Percentiles rank a stretch among this genome's conserved stretches.
phyloP scores from a whole-genome alignment of 2,113 vertebrate species.

The Brevimyrus niger region DNA sequence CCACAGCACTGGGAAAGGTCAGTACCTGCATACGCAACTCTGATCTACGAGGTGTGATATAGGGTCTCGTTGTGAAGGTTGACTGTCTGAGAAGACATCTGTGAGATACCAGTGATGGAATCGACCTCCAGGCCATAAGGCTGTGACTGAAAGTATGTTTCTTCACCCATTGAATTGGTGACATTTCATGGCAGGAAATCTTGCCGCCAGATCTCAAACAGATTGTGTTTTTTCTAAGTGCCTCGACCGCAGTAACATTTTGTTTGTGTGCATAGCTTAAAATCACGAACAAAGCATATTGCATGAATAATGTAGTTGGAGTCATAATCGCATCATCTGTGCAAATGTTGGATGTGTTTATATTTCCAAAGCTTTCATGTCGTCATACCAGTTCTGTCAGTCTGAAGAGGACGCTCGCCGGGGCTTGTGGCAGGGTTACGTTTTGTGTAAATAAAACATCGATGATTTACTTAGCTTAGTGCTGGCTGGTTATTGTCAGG shows the following conservation, averaged over 20 bases:
- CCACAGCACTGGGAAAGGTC: constrained; percentile 30
- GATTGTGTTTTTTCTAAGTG: neutral
- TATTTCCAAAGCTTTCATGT: neutral
- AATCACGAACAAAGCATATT: neutral
- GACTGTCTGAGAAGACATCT: neutral
- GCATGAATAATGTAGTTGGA: neutral
- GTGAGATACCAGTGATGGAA: neutral
- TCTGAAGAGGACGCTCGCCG: neutral
- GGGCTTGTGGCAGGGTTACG: neutral
- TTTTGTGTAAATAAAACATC: neutral
- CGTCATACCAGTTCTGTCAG: neutral
- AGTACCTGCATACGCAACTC: constrained; percentile 15
- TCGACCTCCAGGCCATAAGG: neutral
- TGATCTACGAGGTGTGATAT: neutral
- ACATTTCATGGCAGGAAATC: neutral
- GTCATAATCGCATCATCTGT: constrained; percentile 4
- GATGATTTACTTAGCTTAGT: constrained; percentile 13
- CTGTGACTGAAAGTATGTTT: neutral
- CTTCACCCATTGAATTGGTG: neutral
- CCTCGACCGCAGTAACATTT: neutral
- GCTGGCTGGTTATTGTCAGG: constrained; percentile 1
- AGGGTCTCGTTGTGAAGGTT: neutral
- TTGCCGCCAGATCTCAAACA: neutral
- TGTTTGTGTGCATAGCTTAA: neutral
- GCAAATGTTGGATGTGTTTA: neutral